phyloP scores from a whole-genome alignment of 2,888 invertebrate species.

The Anthoptus insignis region DNA sequence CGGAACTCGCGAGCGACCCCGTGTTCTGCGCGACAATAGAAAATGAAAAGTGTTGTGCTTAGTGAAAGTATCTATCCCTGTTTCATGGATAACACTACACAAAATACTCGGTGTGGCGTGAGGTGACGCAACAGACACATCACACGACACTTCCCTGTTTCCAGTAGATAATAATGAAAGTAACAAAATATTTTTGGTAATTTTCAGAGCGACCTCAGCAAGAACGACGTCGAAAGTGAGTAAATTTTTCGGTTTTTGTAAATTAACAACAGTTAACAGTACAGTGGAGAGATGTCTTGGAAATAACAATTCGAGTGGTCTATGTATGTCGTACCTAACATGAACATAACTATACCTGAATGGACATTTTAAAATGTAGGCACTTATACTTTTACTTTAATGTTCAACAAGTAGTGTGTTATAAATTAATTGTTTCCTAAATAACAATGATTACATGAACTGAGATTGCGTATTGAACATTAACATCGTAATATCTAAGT shows the following conservation, averaged over 20 bases:
- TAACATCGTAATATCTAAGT: slow-evolving; percentile 67
- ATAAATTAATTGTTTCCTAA: not conserved
- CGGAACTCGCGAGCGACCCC: slow-evolving; percentile 70
- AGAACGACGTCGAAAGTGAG: slow-evolving; percentile 97
- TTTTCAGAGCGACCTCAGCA: slow-evolving; percentile 95
- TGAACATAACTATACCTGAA: too few relatives aligned
- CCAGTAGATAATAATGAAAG: slow-evolving; percentile 61
- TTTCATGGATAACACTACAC: slow-evolving; percentile 55
- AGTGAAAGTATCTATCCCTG: slow-evolving; percentile 68
- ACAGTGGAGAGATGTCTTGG: not conserved
- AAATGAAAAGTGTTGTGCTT: slow-evolving; percentile 72
- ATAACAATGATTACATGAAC: not conserved
- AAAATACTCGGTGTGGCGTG: slow-evolving; percentile 61
- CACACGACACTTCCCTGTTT: slow-evolving; percentile 57
- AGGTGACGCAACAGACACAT: slow-evolving; percentile 63
- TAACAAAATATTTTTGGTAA: slow-evolving; percentile 83
- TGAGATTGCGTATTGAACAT: not conserved
- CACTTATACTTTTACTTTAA: too few relatives aligned
- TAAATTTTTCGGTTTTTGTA: slow-evolving; percentile 57
- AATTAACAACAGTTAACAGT: not conserved
- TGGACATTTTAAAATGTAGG: too few relatives aligned
- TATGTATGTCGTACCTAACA: too few relatives aligned
- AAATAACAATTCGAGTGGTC: too few relatives aligned
- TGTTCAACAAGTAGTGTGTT: too few relatives aligned
- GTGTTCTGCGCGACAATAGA: slow-evolving; percentile 49